phyloP scores from a whole-genome alignment of 2,113 vertebrate genomes.

The Agelaius tricolor region DNA sequence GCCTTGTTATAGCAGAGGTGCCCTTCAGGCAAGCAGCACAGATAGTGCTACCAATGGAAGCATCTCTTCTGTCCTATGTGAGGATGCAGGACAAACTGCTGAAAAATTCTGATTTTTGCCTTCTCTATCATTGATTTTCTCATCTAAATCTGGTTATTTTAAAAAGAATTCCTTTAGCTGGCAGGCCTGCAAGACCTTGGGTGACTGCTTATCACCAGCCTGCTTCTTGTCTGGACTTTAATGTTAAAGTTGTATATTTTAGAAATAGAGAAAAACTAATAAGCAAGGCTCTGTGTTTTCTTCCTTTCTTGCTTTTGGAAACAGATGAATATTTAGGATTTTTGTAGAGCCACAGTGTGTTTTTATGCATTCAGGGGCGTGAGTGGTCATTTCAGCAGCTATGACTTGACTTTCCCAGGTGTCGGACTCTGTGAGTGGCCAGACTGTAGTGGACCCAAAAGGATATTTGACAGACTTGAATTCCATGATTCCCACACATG shows the following conservation, averaged over 20 bases:
- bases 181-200: not conserved
- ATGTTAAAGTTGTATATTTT: rapidly evolving
- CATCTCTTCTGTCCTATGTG: not conserved
- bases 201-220: not conserved
- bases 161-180: not conserved
- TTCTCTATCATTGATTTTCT: not conserved
- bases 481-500: conserved; percentile 98
- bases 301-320: not conserved
- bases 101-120: not conserved
- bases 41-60: not conserved
- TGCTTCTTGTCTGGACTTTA: not conserved
- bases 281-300: not conserved
- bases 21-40: not conserved
- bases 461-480: conserved; percentile 97
- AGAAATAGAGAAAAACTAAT: not conserved
- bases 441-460: conserved; percentile 97
- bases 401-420: conserved; percentile 76
- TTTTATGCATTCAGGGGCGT: not conserved
- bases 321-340: not conserved
- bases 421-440: conserved; percentile 96
- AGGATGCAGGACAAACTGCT: not conserved
- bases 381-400: not conserved
- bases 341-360: not conserved
- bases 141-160: not conserved
- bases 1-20: not conserved